phyloP scores from a whole-genome alignment of 2,888 invertebrate genomes.

The Galeruca laticollis region DNA sequence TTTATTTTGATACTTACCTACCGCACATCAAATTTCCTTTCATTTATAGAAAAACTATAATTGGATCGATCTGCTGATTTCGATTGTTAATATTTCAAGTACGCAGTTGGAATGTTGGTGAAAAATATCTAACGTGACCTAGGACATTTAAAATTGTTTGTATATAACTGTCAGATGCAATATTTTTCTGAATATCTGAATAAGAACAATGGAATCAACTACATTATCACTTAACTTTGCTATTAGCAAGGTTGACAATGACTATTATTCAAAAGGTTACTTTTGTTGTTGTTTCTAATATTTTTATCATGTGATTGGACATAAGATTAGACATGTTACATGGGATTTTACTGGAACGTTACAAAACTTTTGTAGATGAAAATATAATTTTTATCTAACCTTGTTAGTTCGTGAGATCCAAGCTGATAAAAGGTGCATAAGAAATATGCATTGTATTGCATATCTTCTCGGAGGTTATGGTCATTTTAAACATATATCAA shows the following conservation, averaged over 20 bases:
- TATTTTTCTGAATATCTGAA: constrained; percentile 2
- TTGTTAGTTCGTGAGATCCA: too few species aligned
- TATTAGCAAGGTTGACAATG: neutral
- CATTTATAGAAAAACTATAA: too few species aligned
- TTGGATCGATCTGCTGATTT: too few species aligned
- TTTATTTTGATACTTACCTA: too few species aligned
- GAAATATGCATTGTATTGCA: too few species aligned
- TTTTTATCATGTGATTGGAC: too few species aligned
- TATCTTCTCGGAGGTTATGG: too few species aligned
- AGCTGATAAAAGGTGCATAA: too few species aligned
- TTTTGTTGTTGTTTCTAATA: neutral
- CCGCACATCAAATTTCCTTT: too few species aligned
- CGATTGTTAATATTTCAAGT: neutral
- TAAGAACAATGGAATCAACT: neutral
- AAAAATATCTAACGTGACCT: neutral
- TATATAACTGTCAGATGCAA: neutral
- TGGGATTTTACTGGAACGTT: neutral
- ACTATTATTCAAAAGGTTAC: neutral
- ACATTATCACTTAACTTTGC: neutral
- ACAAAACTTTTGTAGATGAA: neutral
- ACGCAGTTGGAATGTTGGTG: neutral
- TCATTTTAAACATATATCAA: too few species aligned
- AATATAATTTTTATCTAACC: too few species aligned
- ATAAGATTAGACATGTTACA: neutral
- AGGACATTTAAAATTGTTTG: neutral